A percentile compares a stretch with the other conserved stretches of the same genome.
These are phyloP conservation scores for Amblyjoppa proteus DNA, from an alignment of 2,888 invertebrate genomes.

Conservation along the genomic window DNA sequence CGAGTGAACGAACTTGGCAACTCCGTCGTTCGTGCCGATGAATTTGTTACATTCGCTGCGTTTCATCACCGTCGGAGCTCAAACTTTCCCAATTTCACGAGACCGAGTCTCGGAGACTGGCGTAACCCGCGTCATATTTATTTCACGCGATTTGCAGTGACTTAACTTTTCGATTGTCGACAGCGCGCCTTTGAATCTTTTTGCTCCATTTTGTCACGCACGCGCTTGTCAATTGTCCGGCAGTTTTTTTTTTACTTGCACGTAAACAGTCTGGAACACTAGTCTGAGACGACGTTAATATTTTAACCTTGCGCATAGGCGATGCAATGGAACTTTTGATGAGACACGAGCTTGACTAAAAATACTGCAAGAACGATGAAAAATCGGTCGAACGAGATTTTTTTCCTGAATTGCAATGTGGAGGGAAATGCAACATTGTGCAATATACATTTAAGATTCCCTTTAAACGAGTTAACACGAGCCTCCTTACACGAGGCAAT, in stretches of 20 bases:
- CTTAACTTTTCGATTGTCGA: slow-evolving; percentile 6
- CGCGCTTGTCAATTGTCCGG: background rate
- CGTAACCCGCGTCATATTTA: slow-evolving; percentile 3
- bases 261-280: background rate
- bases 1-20: background rate
- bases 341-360: background rate
- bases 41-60: too few species aligned
- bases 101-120: background rate
- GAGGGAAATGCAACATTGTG: background rate
- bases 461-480: slow-evolving; percentile 24
- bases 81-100: slow-evolving; percentile 7
- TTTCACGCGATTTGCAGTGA: slow-evolving; percentile 7
- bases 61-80: slow-evolving; percentile 10
- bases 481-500: slow-evolving; percentile 33
- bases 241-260: background rate
- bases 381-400: background rate
- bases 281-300: background rate
- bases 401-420: background rate
- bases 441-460: slow-evolving; percentile 36
- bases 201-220: slow-evolving; percentile 15
- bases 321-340: background rate
- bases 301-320: background rate
- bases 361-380: too few species aligned
- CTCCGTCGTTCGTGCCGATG: background rate
- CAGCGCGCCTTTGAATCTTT: background rate